phyloP scores from a whole-genome alignment of 2,888 invertebrate species.

The Drosophila recens region DNA sequence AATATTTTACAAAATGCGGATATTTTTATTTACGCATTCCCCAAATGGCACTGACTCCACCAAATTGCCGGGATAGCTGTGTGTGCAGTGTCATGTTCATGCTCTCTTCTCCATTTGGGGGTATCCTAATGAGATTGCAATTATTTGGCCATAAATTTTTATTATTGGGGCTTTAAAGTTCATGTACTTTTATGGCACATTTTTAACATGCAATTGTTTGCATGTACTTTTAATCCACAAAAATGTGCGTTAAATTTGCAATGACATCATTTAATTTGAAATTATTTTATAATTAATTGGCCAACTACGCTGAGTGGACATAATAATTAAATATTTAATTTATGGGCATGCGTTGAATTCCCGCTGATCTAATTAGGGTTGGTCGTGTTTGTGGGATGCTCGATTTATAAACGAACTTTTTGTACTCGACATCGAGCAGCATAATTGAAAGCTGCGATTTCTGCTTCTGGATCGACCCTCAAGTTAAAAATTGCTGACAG shows the following conservation, averaged over 20 bases:
- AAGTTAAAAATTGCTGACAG: neutral
- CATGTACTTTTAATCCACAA: slow-evolving; percentile 38
- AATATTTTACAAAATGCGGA: slow-evolving; percentile 82
- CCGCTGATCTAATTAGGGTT: slow-evolving; percentile 51
- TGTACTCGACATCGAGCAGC: too few species aligned
- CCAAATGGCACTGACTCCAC: slow-evolving; percentile 43
- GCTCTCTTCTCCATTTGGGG: slow-evolving; percentile 45
- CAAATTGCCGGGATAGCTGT: slow-evolving; percentile 54
- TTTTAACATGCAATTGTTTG: slow-evolving; percentile 43
- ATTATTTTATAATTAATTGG: slow-evolving; percentile 79
- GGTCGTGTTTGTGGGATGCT: neutral
- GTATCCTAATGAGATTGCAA: slow-evolving; percentile 83
- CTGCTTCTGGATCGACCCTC: neutral
- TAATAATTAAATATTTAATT: slow-evolving; percentile 78
- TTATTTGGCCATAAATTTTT: slow-evolving; percentile 84
- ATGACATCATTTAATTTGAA: slow-evolving; percentile 69
- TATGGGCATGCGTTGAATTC: slow-evolving; percentile 42
- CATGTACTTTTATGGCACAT: slow-evolving; percentile 55
- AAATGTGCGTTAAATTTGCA: slow-evolving; percentile 47
- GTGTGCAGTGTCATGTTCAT: slow-evolving; percentile 60
- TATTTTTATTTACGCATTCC: slow-evolving; percentile 69
- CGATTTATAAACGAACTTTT: neutral
- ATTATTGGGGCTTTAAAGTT: slow-evolving; percentile 82
- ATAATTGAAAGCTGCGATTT: neutral
- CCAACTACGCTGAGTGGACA: slow-evolving; percentile 59